phyloP scores from a whole-genome alignment of 1,140 invertebrate species.

The Drosophila mojavensis region DNA sequence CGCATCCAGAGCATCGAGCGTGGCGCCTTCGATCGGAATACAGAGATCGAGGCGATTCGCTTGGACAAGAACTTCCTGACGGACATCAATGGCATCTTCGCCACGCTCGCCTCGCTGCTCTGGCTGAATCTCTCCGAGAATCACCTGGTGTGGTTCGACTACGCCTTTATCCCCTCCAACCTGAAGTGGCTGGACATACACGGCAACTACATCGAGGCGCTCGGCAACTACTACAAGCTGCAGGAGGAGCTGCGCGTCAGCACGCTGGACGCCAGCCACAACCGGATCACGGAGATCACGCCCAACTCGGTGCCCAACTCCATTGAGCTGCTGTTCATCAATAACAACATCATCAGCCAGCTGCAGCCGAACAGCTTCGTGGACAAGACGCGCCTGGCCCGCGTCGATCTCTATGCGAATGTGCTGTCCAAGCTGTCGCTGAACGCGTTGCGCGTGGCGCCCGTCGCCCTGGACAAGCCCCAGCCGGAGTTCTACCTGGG shows the following conservation, averaged over 20 bases:
- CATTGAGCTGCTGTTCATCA: conserved; percentile 91
- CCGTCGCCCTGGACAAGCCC: conserved; percentile 86
- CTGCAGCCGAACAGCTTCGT: conserved; percentile 92
- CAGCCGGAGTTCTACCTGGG: conserved; percentile 94
- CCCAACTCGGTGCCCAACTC: conserved; percentile 90
- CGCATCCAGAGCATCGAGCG: conserved; percentile 90
- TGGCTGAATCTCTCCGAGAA: conserved; percentile 95
- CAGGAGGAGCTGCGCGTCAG: conserved; percentile 87
- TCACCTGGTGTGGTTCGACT: conserved; percentile 92
- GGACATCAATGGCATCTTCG: conserved; percentile 91
- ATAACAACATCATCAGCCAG: conserved; percentile 91
- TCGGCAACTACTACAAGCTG: conserved; percentile 90
- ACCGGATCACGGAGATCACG: conserved; percentile 89
- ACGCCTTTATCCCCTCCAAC: conserved; percentile 90
- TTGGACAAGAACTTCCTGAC: conserved; percentile 91
- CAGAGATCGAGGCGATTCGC: conserved; percentile 91
- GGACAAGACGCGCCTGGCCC: conserved; percentile 90
- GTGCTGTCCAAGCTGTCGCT: conserved; percentile 91
- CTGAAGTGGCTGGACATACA: conserved; percentile 93
- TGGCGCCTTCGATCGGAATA: conserved; percentile 90
- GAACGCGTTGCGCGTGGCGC: conserved; percentile 89
- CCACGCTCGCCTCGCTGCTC: conserved; percentile 89
- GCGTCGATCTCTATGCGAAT: conserved; percentile 94
- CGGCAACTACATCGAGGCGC: conserved; percentile 90
- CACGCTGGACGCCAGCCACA: conserved; percentile 92